These are phyloP conservation scores for Pachypanchax playfairii DNA, from an alignment of 2,113 vertebrate species.

Conservation along the genomic window DNA sequence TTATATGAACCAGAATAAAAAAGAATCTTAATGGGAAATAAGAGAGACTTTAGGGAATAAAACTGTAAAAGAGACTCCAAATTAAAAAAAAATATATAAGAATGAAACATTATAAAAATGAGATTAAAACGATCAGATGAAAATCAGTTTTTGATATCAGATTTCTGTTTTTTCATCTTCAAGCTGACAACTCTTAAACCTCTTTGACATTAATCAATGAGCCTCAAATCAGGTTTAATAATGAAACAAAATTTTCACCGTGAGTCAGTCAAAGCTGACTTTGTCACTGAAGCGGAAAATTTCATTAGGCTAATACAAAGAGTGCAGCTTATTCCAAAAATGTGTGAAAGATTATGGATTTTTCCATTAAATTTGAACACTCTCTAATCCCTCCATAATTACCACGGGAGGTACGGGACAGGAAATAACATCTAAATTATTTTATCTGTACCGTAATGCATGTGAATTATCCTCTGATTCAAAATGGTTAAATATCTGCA, in stretches of 20 bases:
- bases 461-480: conserved; percentile 7
- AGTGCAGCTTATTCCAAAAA: neutral
- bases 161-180: conserved; percentile 13
- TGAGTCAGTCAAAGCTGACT: conserved; percentile 4
- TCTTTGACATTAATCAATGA: neutral
- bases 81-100: neutral
- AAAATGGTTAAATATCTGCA: conserved; percentile 24
- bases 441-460: conserved; percentile 1
- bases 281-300: conserved; percentile 18
- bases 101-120: neutral
- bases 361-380: conserved; percentile 22
- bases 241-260: neutral
- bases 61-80: neutral
- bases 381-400: conserved; percentile 39
- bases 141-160: neutral
- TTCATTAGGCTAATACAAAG: conserved; percentile 6
- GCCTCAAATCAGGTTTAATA: neutral
- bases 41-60: conserved; percentile 20
- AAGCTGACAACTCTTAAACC: neutral
- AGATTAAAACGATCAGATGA: neutral
- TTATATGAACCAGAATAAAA: conserved; percentile 29
- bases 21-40: conserved; percentile 29
- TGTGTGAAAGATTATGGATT: conserved; percentile 26
- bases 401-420: conserved; percentile 18
- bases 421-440: conserved; percentile 15